Base-by-base conservation (phyloP, 2,797 vertebrate genomes). In the Pitangus sulphuratus region DNA sequence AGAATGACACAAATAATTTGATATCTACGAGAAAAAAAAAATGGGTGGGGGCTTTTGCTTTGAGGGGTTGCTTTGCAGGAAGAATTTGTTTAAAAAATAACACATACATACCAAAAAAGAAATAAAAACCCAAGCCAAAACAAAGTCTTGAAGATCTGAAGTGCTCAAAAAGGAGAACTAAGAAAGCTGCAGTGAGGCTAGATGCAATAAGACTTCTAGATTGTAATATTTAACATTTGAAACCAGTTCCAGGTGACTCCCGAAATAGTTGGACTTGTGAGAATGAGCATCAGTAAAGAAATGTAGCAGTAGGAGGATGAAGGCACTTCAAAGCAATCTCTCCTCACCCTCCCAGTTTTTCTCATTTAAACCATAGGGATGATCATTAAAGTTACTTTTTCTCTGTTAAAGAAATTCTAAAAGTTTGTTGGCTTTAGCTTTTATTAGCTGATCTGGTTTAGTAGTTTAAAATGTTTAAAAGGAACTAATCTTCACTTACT, bases 311-410 rank as follows among this genome's bases (percentile, higher is more conserved):
- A n/a, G 75, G 15, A 84, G 91, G 81, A 88, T 11, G 45, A 87
- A 70, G 51, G 47, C 48, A 66, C 84, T 96, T 91, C 53, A 95
- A 93, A 86, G 68, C 45, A 53, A 8, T 25, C 19, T 76, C 40
- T 76, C 21, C 26, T 40, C 31, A 81, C n/a, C 25, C 77, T 92
- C 70, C 53, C 66, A 71, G 12, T 92, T 90, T 33, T 75, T 83
- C 72, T 94, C 69, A 88, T 94, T 95, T 93, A 96, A 93, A 60
- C 84, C 65, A 66, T n/a, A 74, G 30, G 18, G 76, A 42, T 88
- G 70, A 54, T 89, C 40, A 74, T 54, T 89, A 60, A 87, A 93
- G 83, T 83, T 83, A 66, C 51, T 95, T 94, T 94, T 94, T 70
- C 65, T 87, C 51, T 78, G 26, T 65, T 69, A 72, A 64, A 83